Percentiles rank a stretch among this genome's conserved stretches.
phyloP scores from a whole-genome alignment of 2,888 invertebrate genomes.

The Crocallis elinguaria region DNA sequence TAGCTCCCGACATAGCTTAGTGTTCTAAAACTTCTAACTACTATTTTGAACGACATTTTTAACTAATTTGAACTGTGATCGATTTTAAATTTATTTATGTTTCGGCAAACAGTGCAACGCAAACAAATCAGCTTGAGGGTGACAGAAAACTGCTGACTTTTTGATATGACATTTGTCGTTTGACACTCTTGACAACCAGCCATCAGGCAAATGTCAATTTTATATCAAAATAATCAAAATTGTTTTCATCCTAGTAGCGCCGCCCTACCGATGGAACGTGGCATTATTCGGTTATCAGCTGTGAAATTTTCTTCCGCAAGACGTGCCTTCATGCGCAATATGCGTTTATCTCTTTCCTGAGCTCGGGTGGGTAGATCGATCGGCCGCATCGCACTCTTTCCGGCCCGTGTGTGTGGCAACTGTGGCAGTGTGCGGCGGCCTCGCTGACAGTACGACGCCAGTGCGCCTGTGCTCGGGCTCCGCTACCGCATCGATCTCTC shows the following conservation, averaged over 20 bases:
- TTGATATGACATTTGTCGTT: slow-evolving; percentile 17
- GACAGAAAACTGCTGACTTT: not conserved
- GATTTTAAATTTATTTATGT: not conserved
- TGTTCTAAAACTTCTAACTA: slow-evolving; percentile 63
- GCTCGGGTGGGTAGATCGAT: slow-evolving; percentile 66
- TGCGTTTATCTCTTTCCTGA: slow-evolving; percentile 77
- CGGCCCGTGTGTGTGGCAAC: too few species aligned
- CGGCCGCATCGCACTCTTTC: slow-evolving; percentile 68
- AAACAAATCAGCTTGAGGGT: not conserved
- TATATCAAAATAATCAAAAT: slow-evolving; percentile 37
- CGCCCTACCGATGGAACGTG: slow-evolving; percentile 51
- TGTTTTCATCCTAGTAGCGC: slow-evolving; percentile 57
- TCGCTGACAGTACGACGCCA: slow-evolving; percentile 66
- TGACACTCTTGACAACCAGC: slow-evolving; percentile 32
- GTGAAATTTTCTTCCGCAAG: slow-evolving; percentile 74
- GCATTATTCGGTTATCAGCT: slow-evolving; percentile 70
- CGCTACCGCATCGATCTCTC: slow-evolving; percentile 81
- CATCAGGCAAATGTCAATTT: slow-evolving; percentile 46
- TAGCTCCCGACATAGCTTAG: slow-evolving; percentile 73
- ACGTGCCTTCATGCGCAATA: slow-evolving; percentile 74
- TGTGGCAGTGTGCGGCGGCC: slow-evolving; percentile 58
- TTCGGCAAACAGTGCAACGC: not conserved
- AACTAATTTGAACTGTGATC: slow-evolving; percentile 2
- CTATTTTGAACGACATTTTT: slow-evolving; percentile 71
- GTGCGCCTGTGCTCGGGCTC: slow-evolving; percentile 76